A percentile compares a stretch with the other conserved stretches of the same genome.
phyloP scores from a whole-genome alignment of 2,797 vertebrate species.

The Microctenopoma lineatum region DNA sequence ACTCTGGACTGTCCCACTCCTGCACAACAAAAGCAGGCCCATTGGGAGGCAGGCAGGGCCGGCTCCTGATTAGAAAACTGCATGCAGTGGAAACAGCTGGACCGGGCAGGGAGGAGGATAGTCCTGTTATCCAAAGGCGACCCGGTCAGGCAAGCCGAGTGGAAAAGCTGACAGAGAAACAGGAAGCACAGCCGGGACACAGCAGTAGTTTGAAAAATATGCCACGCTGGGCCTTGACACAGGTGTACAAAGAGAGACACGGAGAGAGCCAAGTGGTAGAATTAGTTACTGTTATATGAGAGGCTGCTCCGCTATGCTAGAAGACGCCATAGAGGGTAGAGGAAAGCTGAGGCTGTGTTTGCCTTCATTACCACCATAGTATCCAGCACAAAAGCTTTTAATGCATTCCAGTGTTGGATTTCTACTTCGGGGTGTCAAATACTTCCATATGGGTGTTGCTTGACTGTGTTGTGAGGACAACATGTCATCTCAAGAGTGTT shows the following conservation, averaged over 20 bases:
- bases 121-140: conserved; percentile 68
- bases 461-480: conserved; percentile 38
- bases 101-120: conserved; percentile 54
- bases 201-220: conserved; percentile 50
- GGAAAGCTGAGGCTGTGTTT: neutral
- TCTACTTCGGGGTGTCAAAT: conserved; percentile 61
- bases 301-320: neutral
- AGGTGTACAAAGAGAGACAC: conserved; percentile 52
- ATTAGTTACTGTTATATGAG: conserved; percentile 7
- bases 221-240: conserved; percentile 40
- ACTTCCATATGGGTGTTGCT: conserved; percentile 53
- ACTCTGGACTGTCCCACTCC: conserved; percentile 49
- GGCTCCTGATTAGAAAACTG: conserved; percentile 72
- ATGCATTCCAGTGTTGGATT: conserved; percentile 43
- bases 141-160: conserved; percentile 48
- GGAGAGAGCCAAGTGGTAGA: neutral
- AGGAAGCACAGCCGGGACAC: conserved; percentile 63
- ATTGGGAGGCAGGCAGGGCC: conserved; percentile 49
- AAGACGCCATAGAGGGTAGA: neutral
- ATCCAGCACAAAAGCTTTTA: conserved; percentile 31
- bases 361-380: neutral
- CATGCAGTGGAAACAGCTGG: conserved; percentile 79
- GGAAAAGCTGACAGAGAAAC: conserved; percentile 72
- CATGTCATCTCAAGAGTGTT: conserved; percentile 60
- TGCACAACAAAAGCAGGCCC: conserved; percentile 64